Evolutionary conservation across 2,797 vertebrate species (phyloP).

Genomic region (Cyprinella venusta): DNA sequence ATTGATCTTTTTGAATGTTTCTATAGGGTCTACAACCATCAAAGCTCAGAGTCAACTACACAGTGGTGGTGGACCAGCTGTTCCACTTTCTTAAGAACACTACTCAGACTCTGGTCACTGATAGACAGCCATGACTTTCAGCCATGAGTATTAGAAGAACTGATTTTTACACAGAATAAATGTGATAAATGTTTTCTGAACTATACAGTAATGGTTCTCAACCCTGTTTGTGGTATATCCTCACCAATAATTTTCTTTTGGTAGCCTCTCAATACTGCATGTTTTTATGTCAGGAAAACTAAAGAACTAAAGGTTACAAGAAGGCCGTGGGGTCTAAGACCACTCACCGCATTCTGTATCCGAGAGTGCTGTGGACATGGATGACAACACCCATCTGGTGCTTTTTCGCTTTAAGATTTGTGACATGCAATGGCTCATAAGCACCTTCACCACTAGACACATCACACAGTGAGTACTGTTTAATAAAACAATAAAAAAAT

Average conservation of each 20-base stretch:
- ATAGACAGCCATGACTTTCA: too few species aligned
- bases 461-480: constrained; percentile 17
- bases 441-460: constrained; percentile 82
- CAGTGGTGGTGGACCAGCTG: too few species aligned
- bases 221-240: neutral
- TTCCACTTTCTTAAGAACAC: too few species aligned
- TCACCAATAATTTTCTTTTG: neutral
- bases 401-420: constrained; percentile 92
- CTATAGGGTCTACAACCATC: too few species aligned
- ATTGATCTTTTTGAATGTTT: too few species aligned
- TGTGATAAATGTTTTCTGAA: neutral
- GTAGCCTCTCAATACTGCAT: neutral
- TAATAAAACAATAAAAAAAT: neutral
- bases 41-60: too few species aligned
- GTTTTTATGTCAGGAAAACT: constrained; percentile 84
- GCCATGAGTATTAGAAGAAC: constrained; percentile 64
- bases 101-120: too few species aligned
- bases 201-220: neutral
- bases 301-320: constrained; percentile 85
- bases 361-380: constrained; percentile 88
- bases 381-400: constrained; percentile 81
- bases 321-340: constrained; percentile 88
- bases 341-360: constrained; percentile 94
- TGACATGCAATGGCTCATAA: constrained; percentile 92
- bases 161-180: neutral